Base-by-base conservation (phyloP, 2,113 vertebrate genomes). In the Marcusenius ussheri region DNA sequence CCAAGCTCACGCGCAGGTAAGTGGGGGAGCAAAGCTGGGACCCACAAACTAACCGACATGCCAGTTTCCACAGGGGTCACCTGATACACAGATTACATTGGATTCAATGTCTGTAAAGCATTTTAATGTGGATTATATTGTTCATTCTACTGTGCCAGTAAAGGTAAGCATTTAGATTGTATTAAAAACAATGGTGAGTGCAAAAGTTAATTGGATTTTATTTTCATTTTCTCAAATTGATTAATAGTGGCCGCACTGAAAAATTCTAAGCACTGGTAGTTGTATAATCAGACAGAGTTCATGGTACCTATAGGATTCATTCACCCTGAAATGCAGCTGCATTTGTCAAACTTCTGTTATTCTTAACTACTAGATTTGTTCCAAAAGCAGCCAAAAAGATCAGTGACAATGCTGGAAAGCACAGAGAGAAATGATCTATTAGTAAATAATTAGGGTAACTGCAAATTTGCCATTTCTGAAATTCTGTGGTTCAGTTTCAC, bases 1-100 rank as follows among this genome's bases (percentile, higher is more conserved):
- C 98, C 93, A 99, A 98, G 94, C 91, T 99, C 94, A 98, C 97
- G 15, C 97, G 98, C 95, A 97, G 98, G 98, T 99, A 95, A 97
- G 96, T 39, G 90, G 94, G 95, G 91, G 91, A 66, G 56, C n/a
- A 17, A 3, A 15, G n/a, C 2, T 2, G 27, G 19, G 10, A 66
- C 5, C 13, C 45, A 8, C 35, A 5, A 17, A 80, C 46, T 5
- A 8, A 27, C 15, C 27, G 42, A 80, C 74, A 42, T 1, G 3
- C 35, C 4, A 42, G 74, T 19, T 80, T 15, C n/a, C 62, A 70
- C n/a, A 70, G 62, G 9, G 27, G 10, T 70, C n/a, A 27, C 27
- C 9, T 13, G 10, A 31, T 31, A 1, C 62, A 7, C 13, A 31
- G n/a, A 6, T 35, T 80, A 58, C 31, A 58, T 24, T 45, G 21